These are phyloP conservation scores for Dicranocentrus wangi DNA, from an alignment of 2,888 invertebrate genomes.

Conservation along the genomic window DNA sequence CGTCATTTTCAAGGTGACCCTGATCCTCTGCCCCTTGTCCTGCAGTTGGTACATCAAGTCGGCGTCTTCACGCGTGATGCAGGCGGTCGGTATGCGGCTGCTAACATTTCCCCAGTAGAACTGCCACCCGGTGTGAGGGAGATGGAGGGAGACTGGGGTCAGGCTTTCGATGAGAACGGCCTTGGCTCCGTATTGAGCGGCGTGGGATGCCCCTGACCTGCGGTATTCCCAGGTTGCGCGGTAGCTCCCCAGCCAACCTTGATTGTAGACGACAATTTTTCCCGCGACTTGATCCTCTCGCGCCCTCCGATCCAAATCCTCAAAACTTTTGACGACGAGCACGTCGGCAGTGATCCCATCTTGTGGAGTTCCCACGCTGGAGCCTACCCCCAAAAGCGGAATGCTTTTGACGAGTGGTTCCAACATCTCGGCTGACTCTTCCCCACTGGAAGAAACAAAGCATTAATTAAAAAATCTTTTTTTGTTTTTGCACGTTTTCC, in stretches of 20 bases:
- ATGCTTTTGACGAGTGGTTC: slow-evolving; percentile 57
- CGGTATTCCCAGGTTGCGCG: slow-evolving; percentile 74
- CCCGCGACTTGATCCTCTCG: slow-evolving; percentile 63
- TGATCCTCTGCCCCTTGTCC: slow-evolving; percentile 76
- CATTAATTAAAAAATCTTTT: no score
- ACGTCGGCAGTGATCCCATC: slow-evolving; percentile 68
- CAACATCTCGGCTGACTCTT: slow-evolving; percentile 62
- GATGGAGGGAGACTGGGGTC: slow-evolving; percentile 75
- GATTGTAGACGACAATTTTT: slow-evolving; percentile 71
- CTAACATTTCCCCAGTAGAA: slow-evolving; percentile 76
- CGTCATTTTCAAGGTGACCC: slow-evolving; percentile 80
- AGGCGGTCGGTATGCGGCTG: slow-evolving; percentile 83
- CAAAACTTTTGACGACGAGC: slow-evolving; percentile 70
- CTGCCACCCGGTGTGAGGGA: slow-evolving; percentile 75
- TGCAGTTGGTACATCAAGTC: slow-evolving; percentile 82
- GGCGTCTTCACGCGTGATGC: slow-evolving; percentile 87
- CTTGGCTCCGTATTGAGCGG: slow-evolving; percentile 74
- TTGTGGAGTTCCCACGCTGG: slow-evolving; percentile 68
- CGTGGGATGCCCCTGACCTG: slow-evolving; percentile 74
- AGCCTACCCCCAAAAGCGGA: slow-evolving; percentile 66
- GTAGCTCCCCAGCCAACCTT: slow-evolving; percentile 73
- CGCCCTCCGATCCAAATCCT: slow-evolving; percentile 63
- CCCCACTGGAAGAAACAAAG: slow-evolving; percentile 47
- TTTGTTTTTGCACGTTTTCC: no score
- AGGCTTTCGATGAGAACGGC: slow-evolving; percentile 75